Conservation (phyloP, 2,113 vertebrate species). For the Dasyornis broadbenti region DNA sequence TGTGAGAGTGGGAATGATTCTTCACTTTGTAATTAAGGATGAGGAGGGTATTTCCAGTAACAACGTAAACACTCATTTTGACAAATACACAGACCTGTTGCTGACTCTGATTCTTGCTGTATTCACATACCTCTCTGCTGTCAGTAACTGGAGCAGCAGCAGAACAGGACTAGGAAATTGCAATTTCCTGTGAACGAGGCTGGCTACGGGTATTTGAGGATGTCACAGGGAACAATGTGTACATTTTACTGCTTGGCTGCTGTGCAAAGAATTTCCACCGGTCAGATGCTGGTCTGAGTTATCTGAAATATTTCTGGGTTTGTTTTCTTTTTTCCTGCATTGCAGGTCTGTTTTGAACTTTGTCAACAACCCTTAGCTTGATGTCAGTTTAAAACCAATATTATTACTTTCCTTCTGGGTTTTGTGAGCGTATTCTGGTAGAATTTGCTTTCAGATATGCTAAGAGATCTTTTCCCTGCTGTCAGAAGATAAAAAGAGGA, state of each 20-base stretch:
- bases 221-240: neutral
- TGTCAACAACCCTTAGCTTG: neutral
- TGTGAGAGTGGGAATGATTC: fast-evolving
- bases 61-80: fast-evolving
- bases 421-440: neutral
- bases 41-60: neutral
- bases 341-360: neutral
- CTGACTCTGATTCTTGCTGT: neutral
- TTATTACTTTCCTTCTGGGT: neutral
- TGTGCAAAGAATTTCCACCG: neutral
- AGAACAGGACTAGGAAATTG: neutral
- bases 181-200: neutral
- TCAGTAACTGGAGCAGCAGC: neutral
- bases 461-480: neutral
- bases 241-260: neutral
- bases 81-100: neutral
- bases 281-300: neutral
- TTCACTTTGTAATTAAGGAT: neutral
- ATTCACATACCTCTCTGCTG: neutral
- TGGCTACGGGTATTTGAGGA: neutral
- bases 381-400: neutral
- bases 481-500: neutral
- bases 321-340: neutral
- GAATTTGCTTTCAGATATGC: neutral
- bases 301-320: neutral